phyloP scores from a whole-genome alignment of 2,113 vertebrate genomes.

The Microcebus murinus region DNA sequence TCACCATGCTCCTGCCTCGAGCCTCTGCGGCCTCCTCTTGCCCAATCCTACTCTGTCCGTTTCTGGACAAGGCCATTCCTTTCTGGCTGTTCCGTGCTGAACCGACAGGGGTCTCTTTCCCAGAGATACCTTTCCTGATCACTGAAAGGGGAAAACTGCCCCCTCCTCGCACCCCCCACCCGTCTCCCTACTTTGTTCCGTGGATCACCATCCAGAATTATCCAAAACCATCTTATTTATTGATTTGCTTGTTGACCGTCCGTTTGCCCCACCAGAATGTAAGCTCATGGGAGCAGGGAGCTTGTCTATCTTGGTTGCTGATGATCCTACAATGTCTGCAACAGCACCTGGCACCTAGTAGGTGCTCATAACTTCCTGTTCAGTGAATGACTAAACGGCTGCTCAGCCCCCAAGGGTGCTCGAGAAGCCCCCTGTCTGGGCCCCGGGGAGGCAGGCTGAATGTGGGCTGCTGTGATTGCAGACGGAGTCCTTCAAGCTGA shows the following conservation, averaged over 20 bases:
- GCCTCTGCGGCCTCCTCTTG: not conserved
- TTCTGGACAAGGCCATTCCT: not conserved
- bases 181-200: not conserved
- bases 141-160: not conserved
- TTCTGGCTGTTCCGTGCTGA: not conserved
- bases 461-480: constrained; percentile 64
- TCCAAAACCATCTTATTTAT: not conserved
- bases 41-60: not conserved
- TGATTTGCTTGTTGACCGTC: not conserved
- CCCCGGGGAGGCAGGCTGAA: not conserved
- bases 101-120: not conserved
- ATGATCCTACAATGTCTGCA: not conserved
- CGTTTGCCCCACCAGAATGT: not conserved
- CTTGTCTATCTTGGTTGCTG: not conserved
- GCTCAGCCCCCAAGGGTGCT: not conserved
- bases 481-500: constrained; percentile 87
- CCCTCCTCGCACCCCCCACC: not conserved
- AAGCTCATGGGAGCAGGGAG: not conserved
- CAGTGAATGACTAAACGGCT: not conserved
- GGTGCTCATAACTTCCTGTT: not conserved
- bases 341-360: not conserved
- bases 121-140: not conserved
- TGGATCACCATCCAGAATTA: not conserved
- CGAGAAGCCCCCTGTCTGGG: not conserved
- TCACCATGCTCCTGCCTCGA: not conserved